Percentiles rank a stretch among this genome's conserved stretches.
phyloP scores from a whole-genome alignment of 2,113 vertebrate species.

The Chroicocephalus ridibundus region DNA sequence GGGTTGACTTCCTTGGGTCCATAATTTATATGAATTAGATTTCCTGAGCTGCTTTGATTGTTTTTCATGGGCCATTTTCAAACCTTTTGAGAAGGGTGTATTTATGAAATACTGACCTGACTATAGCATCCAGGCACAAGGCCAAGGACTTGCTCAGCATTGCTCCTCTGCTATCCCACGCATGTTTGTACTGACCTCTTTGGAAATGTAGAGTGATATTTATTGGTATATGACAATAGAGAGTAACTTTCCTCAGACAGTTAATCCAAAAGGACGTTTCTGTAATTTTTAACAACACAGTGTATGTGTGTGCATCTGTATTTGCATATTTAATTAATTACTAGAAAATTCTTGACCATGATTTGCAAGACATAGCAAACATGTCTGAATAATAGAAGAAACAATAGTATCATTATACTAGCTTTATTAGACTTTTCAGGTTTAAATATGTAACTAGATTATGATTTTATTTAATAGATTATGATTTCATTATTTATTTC shows the following conservation, averaged over 20 bases:
- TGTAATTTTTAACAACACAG: not conserved
- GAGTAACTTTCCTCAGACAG: not conserved
- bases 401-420: conserved; percentile 42
- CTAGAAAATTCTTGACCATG: conserved; percentile 43
- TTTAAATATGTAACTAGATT: conserved; percentile 35
- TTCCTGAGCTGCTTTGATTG: not conserved
- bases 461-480: conserved; percentile 34
- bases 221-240: not conserved
- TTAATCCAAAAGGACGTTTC: not conserved
- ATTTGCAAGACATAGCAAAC: conserved; percentile 37
- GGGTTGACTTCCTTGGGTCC: not conserved
- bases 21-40: not conserved
- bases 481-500: conserved; percentile 25
- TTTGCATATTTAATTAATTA: not conserved
- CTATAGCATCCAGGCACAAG: not conserved
- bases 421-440: conserved; percentile 64
- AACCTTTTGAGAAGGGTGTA: not conserved
- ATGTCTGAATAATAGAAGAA: conserved; percentile 32
- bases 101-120: not conserved
- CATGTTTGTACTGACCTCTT: not conserved
- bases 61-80: not conserved
- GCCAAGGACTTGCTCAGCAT: not conserved
- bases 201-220: not conserved
- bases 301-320: not conserved
- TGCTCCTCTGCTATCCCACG: not conserved